Evolutionary conservation across 2,888 invertebrate genomes (phyloP), one percentile per base, ranked within the genome.

Genomic region (Tethea ocularis): DNA sequence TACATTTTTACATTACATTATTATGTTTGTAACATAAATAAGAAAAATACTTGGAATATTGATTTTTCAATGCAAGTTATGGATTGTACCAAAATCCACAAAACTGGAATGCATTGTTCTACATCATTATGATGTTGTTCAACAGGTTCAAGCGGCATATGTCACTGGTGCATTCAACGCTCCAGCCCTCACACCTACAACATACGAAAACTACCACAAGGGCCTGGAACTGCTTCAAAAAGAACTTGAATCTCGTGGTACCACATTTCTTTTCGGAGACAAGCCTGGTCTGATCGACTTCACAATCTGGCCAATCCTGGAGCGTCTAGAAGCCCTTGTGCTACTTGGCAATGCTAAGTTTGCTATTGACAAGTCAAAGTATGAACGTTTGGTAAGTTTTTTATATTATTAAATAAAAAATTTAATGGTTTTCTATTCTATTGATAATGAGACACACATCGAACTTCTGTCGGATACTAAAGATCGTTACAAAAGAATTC

Each of bases 281-380:
- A 94, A 94, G 60, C 96, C 97, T 0, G 97, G 97, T 53, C 95
- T 96, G 94, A 87, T 97, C 57, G 97, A 97, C 82, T 96, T 95
- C 70, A 96, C 97, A 94, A 95, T 97, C 68, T 97, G 97, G 97
- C 97, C 97, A 1, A 97, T 97, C 96, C 94, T 96, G 74, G 97
- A 97, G 82, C 79, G 93, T 13, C 90, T 93, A 60, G 87, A 89
- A 65, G 83, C 92, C 6, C 72, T 96, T 51, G 87, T 97, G 0
- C 81, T 95, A 23, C 78, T 95, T 52, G 94, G 94, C 8, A 95
- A 94, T 56, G 92, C 95, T 52, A 94, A 95, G 57, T 96, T 95
- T 82, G 87, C 94, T 60, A 91, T 97, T 82, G 95, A 95, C 57
- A 93, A 94, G 61, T 91, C 95, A 26, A 95, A 95, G 80, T 96